phyloP scores from a whole-genome alignment of 2,797 vertebrate species.

The Gallinago solitaria region DNA sequence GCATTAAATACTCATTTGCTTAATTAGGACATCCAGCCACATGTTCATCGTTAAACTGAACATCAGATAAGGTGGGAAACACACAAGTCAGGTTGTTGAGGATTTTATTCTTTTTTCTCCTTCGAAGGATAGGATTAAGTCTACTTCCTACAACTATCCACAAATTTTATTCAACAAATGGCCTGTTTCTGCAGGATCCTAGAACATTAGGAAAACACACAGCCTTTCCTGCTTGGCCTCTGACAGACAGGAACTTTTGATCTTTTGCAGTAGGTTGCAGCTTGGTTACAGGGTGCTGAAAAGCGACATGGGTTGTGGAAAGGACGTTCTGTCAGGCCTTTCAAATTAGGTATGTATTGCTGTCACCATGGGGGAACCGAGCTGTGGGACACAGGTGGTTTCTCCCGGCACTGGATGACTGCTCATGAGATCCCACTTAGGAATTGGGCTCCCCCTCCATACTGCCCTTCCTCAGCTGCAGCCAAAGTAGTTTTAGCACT shows the following conservation, averaged over 20 bases:
- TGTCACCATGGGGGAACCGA: accelerated
- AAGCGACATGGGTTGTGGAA: neutral
- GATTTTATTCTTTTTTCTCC: neutral
- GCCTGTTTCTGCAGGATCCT: neutral
- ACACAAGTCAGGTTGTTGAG: neutral
- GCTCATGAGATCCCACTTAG: neutral
- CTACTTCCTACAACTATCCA: neutral
- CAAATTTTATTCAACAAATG: neutral
- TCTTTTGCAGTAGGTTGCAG: neutral
- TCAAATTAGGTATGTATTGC: neutral
- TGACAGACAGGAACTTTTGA: neutral
- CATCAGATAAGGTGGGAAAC: neutral
- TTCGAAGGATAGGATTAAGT: neutral
- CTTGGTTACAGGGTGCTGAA: neutral
- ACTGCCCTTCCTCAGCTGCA: neutral
- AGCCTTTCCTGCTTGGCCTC: neutral
- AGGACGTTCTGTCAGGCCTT: neutral
- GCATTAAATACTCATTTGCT: neutral
- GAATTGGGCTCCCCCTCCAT: accelerated
- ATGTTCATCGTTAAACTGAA: neutral
- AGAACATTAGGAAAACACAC: neutral
- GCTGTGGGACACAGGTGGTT: neutral
- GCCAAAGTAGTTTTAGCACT: neutral
- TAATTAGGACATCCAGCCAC: neutral
- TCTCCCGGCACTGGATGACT: neutral